Base-by-base conservation (phyloP, 2,113 vertebrate species). In the Hemicordylus capensis region DNA sequence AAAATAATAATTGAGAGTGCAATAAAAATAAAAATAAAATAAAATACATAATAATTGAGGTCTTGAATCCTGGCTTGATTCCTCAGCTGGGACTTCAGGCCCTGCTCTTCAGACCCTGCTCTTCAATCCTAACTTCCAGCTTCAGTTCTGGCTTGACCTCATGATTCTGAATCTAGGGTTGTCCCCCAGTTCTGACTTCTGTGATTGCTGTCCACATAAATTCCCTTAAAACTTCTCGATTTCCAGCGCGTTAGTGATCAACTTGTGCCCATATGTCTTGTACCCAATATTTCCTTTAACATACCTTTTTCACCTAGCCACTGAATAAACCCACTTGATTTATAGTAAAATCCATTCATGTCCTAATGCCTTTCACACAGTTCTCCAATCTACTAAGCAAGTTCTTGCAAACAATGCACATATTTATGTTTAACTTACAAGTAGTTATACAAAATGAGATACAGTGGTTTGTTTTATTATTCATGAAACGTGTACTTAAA, bases 401-500 rank as follows among this genome's bases (percentile, higher is more conserved):
- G 42, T 10, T 3, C 10, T 1, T 54, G 66, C 39, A 37, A 44
- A 61, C 72, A 80, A 79, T 78, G 31, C 51, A 86, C 83, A 85
- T 0, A 86, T 11, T 84, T 70, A 5, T 70, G 61, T 70, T 83
- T 88, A 83, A 87, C 7, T 74, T 20, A 76, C 56, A 79, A 34
- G 34, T 54, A 83, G 28, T 59, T 26, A 64, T 42, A 63, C 64
- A 77, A 72, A 70, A 83, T 48, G 44, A 81, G 77, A 8, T 26
- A 31, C 72, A 67, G 17, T 51, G 76, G 54, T 15, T 82, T 63
- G 58, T 63, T 39, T 67, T 6, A 31, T 56, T 3, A 81, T 91
- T 85, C 75, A 6, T 74, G 88, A 76, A 54, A 64, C 34, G 61
- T 80, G 74, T 78, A 46, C 31, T 37, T 83, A 87, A 76, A 64